Evolutionary conservation across 2,797 vertebrate genomes (phyloP), one percentile per base, ranked within the genome.

Genomic region (Trematomus bernacchii): DNA sequence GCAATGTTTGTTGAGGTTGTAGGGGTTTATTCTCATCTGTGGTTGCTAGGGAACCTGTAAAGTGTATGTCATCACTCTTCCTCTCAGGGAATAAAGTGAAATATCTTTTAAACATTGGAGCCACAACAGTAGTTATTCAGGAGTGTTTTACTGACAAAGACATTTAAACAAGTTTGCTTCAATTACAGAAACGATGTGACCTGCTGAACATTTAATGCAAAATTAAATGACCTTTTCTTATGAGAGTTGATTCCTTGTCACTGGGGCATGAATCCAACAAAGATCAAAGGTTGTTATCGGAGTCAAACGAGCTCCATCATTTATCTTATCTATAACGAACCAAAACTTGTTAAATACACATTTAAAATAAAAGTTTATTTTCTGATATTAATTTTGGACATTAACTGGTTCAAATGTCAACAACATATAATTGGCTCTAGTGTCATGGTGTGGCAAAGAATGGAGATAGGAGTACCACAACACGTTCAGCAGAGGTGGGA

Each of bases 11-110:
- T 37, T 37, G 33, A 37, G 33, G 33, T 37, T 37, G 33, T 71
- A 44, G 53, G 82, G 77, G 73, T 87, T 87, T 89, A 83, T 87
- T 91, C 77, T 88, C 76, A 83, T 87, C 84, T 77, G 55, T 72
- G 3, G 92, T 93, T 94, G 92, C 91, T 92, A 87, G 88, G 93
- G 83, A 91, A 90, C 89, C 74, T 81, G 54, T 80, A 69, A 84
- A 76, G 73, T 44, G 2, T 74, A 47, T 77, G 82, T 75, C 77
- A 69, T 79, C 68, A 52, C 30, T 67, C 64, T 80, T 40, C 46
- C 46, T 79, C 60, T 62, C 62, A 43, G 48, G 60, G 51, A 79
- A 57, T 67, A 33, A 87, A 80, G 57, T 70, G 15, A 79, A 79
- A 66, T 79, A 53, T 53, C 16, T 60, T 64, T 58, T 64, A 57